phyloP scores from a whole-genome alignment of 2,113 vertebrate species.

The Chionodraco myersi region DNA sequence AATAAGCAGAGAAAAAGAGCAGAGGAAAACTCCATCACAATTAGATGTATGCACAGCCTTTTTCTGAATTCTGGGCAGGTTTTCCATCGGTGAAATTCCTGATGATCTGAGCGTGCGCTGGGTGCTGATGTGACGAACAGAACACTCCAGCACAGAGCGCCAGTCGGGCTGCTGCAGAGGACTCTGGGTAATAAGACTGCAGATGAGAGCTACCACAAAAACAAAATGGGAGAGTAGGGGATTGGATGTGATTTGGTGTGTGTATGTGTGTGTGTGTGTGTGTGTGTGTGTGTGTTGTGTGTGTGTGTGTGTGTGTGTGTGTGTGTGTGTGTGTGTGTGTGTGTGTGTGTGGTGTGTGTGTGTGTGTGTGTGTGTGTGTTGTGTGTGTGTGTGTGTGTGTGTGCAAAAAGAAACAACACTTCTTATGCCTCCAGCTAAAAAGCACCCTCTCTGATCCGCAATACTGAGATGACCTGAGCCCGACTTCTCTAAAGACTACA shows the following conservation, averaged over 20 bases:
- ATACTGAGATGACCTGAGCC: constrained; percentile 27
- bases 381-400: constrained; percentile 6
- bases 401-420: constrained; percentile 20
- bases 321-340: constrained; percentile 12
- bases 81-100: constrained; percentile 80
- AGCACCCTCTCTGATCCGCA: constrained; percentile 35
- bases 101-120: constrained; percentile 80
- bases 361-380: constrained; percentile 1
- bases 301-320: not conserved
- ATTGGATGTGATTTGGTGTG: constrained; percentile 23
- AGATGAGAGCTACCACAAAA: constrained; percentile 72
- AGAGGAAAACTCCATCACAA: constrained; percentile 71
- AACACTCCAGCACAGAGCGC: constrained; percentile 64
- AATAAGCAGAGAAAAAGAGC: constrained; percentile 49
- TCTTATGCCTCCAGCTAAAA: constrained; percentile 30
- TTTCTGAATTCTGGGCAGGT: constrained; percentile 81
- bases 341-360: constrained; percentile 16
- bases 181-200: constrained; percentile 78
- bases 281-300: constrained; percentile 20
- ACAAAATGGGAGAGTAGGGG: constrained; percentile 51
- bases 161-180: constrained; percentile 65
- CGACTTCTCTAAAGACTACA: constrained; percentile 32
- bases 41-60: constrained; percentile 73
- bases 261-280: constrained; percentile 13
- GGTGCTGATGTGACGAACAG: constrained; percentile 78